These are phyloP conservation scores for Mionectes macconnelli DNA, from an alignment of 2,113 vertebrate species.

Conservation along the genomic window DNA sequence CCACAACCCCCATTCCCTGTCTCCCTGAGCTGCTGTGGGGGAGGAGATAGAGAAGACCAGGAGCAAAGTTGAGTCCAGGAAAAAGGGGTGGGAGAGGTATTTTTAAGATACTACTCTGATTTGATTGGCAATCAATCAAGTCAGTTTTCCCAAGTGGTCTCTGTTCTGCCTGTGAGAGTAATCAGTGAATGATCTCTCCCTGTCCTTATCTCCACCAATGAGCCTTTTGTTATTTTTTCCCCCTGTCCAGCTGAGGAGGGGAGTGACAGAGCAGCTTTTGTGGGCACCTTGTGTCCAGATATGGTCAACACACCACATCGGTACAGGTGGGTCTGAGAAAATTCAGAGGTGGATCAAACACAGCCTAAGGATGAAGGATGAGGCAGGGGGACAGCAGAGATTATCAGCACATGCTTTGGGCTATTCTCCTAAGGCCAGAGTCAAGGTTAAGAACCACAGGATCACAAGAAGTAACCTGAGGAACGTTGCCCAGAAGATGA, in stretches of 20 bases:
- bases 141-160: not conserved
- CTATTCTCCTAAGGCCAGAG: not conserved
- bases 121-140: not conserved
- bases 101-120: not conserved
- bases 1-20: not conserved
- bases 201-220: not conserved
- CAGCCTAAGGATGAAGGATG: not conserved
- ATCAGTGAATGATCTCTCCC: not conserved
- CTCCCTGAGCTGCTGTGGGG: not conserved
- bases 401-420: not conserved
- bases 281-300: not conserved
- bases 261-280: not conserved
- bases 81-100: not conserved
- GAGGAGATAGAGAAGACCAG: not conserved
- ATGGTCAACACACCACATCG: not conserved
- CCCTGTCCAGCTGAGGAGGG: not conserved
- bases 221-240: not conserved
- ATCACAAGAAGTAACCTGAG: not conserved
- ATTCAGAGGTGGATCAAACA: not conserved
- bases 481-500: not conserved
- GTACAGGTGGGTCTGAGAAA: not conserved
- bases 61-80: not conserved
- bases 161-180: not conserved
- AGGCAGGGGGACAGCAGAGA: not conserved
- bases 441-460: not conserved